These are phyloP conservation scores for Automeris io DNA, from an alignment of 2,888 invertebrate species.

Conservation along the genomic window DNA sequence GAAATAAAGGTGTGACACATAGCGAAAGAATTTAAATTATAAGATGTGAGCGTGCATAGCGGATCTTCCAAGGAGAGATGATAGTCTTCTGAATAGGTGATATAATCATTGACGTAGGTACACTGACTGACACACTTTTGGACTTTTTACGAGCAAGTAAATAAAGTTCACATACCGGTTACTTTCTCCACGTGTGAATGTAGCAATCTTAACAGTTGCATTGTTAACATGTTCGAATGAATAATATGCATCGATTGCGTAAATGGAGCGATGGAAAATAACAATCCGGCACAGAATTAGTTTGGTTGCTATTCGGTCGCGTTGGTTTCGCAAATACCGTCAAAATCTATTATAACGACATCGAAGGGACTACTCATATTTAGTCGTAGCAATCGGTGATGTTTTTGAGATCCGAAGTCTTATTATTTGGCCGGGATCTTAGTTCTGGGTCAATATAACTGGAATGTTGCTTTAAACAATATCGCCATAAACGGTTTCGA, in stretches of 20 bases:
- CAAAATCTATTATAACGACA: too few relatives aligned
- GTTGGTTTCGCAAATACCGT: too few relatives aligned
- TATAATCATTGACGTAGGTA: slow-evolving; percentile 47
- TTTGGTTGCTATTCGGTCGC: background rate
- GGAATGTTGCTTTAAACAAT: too few relatives aligned
- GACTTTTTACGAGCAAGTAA: slow-evolving; percentile 37
- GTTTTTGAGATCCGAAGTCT: too few relatives aligned
- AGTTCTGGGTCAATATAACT: too few relatives aligned
- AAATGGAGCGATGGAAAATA: background rate
- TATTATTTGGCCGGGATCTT: too few relatives aligned
- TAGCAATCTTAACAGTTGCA: background rate
- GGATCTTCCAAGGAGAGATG: slow-evolving; percentile 36
- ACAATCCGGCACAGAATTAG: background rate
- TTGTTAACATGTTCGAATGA: slow-evolving; percentile 1
- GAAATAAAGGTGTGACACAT: slow-evolving; percentile 7
- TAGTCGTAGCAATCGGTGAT: too few relatives aligned
- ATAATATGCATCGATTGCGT: background rate
- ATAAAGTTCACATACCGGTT: slow-evolving; percentile 38
- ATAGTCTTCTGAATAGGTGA: slow-evolving; percentile 22
- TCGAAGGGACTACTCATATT: too few relatives aligned
- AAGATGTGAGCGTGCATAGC: slow-evolving; percentile 27
- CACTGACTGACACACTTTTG: slow-evolving; percentile 42
- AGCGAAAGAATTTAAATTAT: slow-evolving; percentile 34
- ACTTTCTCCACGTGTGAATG: slow-evolving; percentile 18
- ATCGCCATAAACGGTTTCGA: too few relatives aligned